Evolutionary conservation across 2,888 invertebrate genomes (phyloP), one percentile per base, ranked within the genome.

Genomic region (Cyclophora albipunctata): DNA sequence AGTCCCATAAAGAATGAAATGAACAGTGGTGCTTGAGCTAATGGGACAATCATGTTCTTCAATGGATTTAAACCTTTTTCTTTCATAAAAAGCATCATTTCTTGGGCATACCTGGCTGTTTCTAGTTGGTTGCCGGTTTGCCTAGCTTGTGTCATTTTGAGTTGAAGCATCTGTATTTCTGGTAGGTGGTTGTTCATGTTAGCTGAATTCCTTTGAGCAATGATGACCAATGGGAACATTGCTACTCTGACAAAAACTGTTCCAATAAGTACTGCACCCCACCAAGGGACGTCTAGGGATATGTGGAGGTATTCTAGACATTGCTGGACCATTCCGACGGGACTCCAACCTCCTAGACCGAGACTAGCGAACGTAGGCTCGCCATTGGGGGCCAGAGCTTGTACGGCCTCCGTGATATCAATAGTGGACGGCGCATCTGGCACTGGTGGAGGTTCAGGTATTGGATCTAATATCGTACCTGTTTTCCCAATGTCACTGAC

Each of bases 1-100:
- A 99, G 81, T 0, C 94, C 96, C 84, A 96, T 91, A 73, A 98
- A 99, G 75, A 97, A 95, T 0, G 98, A 97, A 57, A 98, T 82
- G 75, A 99, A 99, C 7, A 99, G 84, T 0, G 98, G 98, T 49
- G 95, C 95, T 83, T 96, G 96, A 0, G 93, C 92, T 43, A 96
- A 57, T 0, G 95, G 94, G 0, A 94, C 93, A 45, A 95, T 55
- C 82, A 96, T 87, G 76, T 93, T 94, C 75, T 94, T 96, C 2
- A 96, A 71, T 0, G 96, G 95, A 83, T 93, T 96, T 33, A 98
- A 75, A 0, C 94, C 89, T 64, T 95, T 95, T 49, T 94, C 92
- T 69, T 93, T 94, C 95, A 97, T 95, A 67, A 95, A 96, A 0
- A 84, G 34, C 90, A 93, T 90, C 89, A 98, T 86, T 78, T 98